Percentiles rank a stretch among this genome's conserved stretches.
These are phyloP conservation scores for Nothoprocta pentlandii DNA, from an alignment of 2,113 vertebrate genomes.

Conservation along the genomic window DNA sequence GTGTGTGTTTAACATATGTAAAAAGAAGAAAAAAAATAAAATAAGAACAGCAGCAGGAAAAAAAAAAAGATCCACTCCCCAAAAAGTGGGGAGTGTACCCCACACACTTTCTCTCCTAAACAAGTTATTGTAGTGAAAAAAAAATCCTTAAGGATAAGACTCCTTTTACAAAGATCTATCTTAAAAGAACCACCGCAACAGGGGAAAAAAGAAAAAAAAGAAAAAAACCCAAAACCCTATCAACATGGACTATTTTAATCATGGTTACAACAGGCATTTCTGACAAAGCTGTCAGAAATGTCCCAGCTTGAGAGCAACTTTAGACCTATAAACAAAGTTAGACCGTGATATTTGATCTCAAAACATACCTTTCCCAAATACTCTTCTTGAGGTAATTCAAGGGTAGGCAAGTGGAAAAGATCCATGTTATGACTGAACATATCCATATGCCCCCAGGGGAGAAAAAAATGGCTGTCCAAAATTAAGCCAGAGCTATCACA, in stretches of 20 bases:
- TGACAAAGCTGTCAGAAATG: neutral
- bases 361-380: neutral
- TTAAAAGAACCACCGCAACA: neutral
- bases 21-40: no score
- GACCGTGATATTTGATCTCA: neutral
- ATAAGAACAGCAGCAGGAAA: no score
- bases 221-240: no score
- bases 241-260: neutral
- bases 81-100: neutral
- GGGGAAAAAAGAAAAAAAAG: neutral
- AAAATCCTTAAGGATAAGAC: fast-evolving
- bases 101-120: neutral
- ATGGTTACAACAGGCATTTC: neutral
- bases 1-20: neutral
- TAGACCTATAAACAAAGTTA: neutral
- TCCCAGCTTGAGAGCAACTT: neutral
- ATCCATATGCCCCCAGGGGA: neutral
- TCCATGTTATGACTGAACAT: neutral
- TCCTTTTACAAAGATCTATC: neutral
- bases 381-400: neutral
- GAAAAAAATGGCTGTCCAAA: neutral
- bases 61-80: neutral
- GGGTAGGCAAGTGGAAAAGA: fast-evolving
- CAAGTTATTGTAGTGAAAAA: neutral
- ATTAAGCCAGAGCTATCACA: neutral